Base-by-base conservation (phyloP, 2,888 invertebrate species). In the Megamerina dolium region DNA sequence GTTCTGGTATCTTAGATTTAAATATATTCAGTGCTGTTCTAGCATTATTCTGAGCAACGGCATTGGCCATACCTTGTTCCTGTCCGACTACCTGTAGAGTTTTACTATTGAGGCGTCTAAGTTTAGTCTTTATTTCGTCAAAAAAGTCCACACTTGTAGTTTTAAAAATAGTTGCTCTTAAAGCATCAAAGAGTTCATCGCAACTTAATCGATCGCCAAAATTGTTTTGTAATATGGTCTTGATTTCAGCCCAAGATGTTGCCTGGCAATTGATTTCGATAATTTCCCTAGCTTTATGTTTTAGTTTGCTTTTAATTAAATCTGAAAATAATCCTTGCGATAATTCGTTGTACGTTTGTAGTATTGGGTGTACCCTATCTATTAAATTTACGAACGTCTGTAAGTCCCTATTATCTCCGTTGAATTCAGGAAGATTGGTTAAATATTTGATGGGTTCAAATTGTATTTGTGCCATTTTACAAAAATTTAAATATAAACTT, bases 1-100 rank as follows among this genome's bases (percentile, higher is more conserved):
- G 51, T 26, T 52, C 49, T 14, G 52, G 52, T 4, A 53, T 46
- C 48, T 52, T 50, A 14, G 37, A 37, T 46, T 46, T 48, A 21
- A 54, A 52, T 16, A 50, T 45, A 31, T 49, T 46, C 3, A 53
- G 36, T 3, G 55, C 52, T 9, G 50, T 37, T 20, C 36, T 41
- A 31, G 26, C 42, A 37, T 54, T 52, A 32, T 54, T 52, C 33
- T 34, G 31, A 19, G 39, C 38, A 14, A 37, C 27, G 19, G 29
- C 30, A 16, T 37, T 46, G 13, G 43, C 33, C 29, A 38, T 41
- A n/a, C 12, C 36, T 16, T 33, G n/a, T n/a, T n/a, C 43, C 27
- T 32, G 10, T 26, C 48, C 44, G n/a, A 44, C 10, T 16, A 43
- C 36, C 2, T 38, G 19, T 4, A 27, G 17, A 4, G 43, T 46